phyloP scores from a whole-genome alignment of 2,113 vertebrate species.

The Donacobius atricapilla region DNA sequence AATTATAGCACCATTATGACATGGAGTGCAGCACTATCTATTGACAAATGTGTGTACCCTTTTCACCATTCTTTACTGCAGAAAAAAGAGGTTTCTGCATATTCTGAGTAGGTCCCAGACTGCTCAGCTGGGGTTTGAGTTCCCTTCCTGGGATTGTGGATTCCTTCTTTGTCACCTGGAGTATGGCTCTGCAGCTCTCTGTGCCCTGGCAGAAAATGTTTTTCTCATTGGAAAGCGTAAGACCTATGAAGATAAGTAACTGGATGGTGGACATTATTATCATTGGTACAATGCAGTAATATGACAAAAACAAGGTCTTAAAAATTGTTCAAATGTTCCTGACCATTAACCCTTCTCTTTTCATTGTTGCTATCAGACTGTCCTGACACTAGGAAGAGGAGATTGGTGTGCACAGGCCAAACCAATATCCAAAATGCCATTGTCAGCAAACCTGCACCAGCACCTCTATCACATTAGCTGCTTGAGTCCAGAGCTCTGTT shows the following conservation, averaged over 20 bases:
- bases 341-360: neutral
- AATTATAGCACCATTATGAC: constrained; percentile 35
- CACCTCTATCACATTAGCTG: neutral
- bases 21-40: neutral
- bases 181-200: neutral
- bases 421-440: neutral
- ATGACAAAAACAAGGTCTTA: neutral
- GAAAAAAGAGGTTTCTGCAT: neutral
- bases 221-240: neutral
- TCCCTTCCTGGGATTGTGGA: neutral
- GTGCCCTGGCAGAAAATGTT: neutral
- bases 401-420: neutral
- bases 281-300: neutral
- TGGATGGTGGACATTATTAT: neutral
- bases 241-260: neutral
- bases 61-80: neutral
- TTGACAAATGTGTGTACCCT: neutral
- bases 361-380: neutral
- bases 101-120: neutral
- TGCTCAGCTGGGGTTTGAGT: neutral
- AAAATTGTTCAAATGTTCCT: neutral
- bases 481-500: neutral
- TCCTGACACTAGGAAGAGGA: neutral
- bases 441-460: neutral
- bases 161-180: neutral